Evolutionary conservation across 2,888 invertebrate species (phyloP).

Genomic region (Therioaphis trifolii): DNA sequence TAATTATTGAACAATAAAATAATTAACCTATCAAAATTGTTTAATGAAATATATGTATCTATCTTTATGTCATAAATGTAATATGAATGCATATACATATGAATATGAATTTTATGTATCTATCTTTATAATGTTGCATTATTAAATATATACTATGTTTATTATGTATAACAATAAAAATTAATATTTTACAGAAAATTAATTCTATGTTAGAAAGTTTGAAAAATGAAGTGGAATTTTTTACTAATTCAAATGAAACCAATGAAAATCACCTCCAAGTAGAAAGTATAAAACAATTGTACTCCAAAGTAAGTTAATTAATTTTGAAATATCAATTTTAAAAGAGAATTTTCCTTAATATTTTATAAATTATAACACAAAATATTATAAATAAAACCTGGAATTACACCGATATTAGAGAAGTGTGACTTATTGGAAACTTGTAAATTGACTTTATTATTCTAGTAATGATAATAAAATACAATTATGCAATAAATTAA

Average conservation of each 20-base stretch:
- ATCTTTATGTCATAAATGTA: too few species aligned
- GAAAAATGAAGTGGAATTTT: conserved; percentile 56
- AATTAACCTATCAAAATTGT: too few species aligned
- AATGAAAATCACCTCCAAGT: conserved; percentile 39
- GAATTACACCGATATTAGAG: too few species aligned
- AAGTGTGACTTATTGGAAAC: too few species aligned
- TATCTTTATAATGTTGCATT: not conserved
- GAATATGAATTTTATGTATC: too few species aligned
- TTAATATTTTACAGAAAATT: conserved; percentile 44
- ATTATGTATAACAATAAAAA: not conserved
- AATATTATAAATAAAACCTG: too few species aligned
- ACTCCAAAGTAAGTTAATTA: conserved; percentile 41
- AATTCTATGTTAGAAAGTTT: conserved; percentile 36
- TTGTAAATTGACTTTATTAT: too few species aligned
- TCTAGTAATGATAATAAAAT: too few species aligned
- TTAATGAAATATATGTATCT: too few species aligned
- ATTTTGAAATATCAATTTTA: not conserved
- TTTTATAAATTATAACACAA: not conserved
- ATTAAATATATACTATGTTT: not conserved
- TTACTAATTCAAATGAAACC: conserved; percentile 47
- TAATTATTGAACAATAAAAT: too few species aligned
- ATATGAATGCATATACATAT: too few species aligned
- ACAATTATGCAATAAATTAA: too few species aligned
- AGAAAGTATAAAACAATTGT: conserved; percentile 41
- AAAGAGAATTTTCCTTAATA: not conserved